These are phyloP conservation scores for Hippocampus guttulatus DNA, from an alignment of 2,113 vertebrate species.

Conservation along the genomic window DNA sequence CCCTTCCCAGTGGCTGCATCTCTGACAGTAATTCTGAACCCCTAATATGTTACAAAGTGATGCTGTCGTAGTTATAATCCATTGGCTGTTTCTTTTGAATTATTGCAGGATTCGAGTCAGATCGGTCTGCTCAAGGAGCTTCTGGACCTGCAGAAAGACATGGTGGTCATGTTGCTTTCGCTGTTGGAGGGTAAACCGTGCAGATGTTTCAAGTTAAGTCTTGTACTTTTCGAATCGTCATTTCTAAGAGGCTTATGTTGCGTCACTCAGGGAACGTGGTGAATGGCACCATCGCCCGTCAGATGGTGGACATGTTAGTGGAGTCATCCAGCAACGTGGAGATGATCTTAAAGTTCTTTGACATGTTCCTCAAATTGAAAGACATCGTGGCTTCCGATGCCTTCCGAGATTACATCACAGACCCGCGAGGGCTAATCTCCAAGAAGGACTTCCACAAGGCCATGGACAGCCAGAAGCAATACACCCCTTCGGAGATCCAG, in stretches of 20 bases:
- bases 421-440: conserved; percentile 91
- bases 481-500: conserved; percentile 85
- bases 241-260: conserved; percentile 5
- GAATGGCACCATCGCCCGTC: conserved; percentile 91
- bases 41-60: conserved; percentile 4
- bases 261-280: conserved; percentile 84
- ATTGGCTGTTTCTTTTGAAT: conserved; percentile 36
- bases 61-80: conserved; percentile 30
- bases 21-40: conserved; percentile 5
- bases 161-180: conserved; percentile 96
- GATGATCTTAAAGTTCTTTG: conserved; percentile 98
- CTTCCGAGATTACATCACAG: conserved; percentile 87
- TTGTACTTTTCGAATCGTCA: background rate
- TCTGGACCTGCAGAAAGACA: conserved; percentile 94
- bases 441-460: conserved; percentile 98
- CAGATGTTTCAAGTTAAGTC: background rate
- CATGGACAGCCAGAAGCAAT: conserved; percentile 98
- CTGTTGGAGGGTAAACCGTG: conserved; percentile 79
- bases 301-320: conserved; percentile 99
- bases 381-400: conserved; percentile 93
- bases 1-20: conserved; percentile 34
- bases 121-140: conserved; percentile 91
- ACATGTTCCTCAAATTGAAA: conserved; percentile 97
- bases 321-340: conserved; percentile 97
- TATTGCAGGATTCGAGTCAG: conserved; percentile 87